Conservation (phyloP, 2,888 invertebrate genomes). For the Tenodera sinensis region DNA sequence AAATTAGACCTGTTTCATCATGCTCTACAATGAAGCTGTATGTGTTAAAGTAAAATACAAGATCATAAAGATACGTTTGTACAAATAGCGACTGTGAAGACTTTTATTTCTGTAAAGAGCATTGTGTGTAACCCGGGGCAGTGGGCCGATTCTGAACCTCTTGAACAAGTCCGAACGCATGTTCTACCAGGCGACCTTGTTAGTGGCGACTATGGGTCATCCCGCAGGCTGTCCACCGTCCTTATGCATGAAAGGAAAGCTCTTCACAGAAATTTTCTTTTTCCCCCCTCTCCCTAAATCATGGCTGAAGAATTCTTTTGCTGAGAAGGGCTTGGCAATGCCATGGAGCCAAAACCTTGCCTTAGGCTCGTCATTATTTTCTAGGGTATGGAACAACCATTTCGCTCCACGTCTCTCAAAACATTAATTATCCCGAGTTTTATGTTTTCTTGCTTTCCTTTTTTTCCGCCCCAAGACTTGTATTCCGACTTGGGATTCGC, state of each 20-base stretch:
- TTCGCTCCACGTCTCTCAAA: constrained; percentile 9
- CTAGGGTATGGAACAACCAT: neutral
- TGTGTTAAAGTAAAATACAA: too few species aligned
- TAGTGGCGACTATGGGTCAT: constrained; percentile 8
- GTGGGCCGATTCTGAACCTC: neutral
- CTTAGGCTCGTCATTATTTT: constrained; percentile 10
- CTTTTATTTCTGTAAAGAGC: neutral
- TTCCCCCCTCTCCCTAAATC: neutral
- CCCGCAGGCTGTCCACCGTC: neutral
- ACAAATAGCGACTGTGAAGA: neutral
- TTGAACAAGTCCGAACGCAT: neutral
- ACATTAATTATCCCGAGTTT: neutral
- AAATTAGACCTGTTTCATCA: too few species aligned
- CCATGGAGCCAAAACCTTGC: neutral
- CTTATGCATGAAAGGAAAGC: constrained; percentile 4
- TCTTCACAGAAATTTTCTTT: neutral
- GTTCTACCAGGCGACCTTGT: neutral
- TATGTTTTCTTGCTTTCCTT: neutral
- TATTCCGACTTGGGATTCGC: neutral
- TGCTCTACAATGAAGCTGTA: too few species aligned
- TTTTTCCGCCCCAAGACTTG: neutral
- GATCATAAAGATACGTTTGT: neutral
- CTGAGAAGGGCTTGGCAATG: neutral
- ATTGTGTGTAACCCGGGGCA: neutral
- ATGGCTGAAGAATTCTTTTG: neutral